phyloP scores from a whole-genome alignment of 2,113 vertebrate species.

The Microcebus ravelobensis region DNA sequence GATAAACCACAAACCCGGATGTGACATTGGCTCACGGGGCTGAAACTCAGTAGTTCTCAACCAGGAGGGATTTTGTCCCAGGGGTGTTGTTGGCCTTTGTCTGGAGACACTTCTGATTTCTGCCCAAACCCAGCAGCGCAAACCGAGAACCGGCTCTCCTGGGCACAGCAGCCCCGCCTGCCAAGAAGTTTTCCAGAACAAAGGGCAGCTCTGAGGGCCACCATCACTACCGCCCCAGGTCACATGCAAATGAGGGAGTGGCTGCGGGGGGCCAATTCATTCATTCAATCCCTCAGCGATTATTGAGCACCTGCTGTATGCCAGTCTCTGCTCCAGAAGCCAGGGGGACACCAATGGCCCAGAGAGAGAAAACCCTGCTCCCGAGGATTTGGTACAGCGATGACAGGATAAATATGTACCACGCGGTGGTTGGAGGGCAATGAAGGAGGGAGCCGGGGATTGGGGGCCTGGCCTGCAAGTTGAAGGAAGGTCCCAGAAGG shows the following conservation, averaged over 20 bases:
- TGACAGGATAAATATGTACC: not conserved
- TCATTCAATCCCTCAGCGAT: no score
- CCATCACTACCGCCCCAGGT: no score
- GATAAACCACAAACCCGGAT: fast-evolving
- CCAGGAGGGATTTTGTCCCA: fast-evolving
- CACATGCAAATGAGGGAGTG: no score
- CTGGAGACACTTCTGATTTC: not conserved
- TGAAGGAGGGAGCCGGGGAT: not conserved
- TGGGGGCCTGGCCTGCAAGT: not conserved
- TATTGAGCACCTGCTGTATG: not conserved
- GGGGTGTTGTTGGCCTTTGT: not conserved
- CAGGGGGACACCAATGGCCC: not conserved
- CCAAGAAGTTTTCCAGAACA: no score
- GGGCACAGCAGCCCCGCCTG: no score
- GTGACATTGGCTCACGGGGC: no score
- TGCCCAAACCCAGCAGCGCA: not conserved
- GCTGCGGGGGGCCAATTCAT: no score
- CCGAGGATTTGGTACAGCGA: not conserved
- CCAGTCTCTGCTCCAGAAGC: not conserved
- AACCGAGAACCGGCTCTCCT: not conserved
- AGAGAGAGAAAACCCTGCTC: not conserved
- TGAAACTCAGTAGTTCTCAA: not conserved
- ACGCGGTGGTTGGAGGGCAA: not conserved
- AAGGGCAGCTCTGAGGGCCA: no score
- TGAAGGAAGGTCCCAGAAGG: not conserved